These are phyloP conservation scores for Aplocera efformata DNA, from an alignment of 2,888 invertebrate species.

Conservation along the genomic window DNA sequence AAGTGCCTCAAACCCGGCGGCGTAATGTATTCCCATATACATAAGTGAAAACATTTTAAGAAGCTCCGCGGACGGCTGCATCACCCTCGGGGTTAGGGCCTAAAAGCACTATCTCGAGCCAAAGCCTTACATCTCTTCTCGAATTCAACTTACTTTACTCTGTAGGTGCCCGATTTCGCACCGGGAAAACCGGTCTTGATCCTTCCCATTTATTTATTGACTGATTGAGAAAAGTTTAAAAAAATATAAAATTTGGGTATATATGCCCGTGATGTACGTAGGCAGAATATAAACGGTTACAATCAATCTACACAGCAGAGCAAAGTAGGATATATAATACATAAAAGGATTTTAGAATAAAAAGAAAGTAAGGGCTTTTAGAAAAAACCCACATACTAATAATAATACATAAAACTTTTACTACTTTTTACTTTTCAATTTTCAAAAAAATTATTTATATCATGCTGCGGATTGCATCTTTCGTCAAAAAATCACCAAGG, in stretches of 20 bases:
- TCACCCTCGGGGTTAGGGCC: slow-evolving; percentile 80
- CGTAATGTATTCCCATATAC: slow-evolving; percentile 80
- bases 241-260: background rate
- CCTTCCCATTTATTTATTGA: slow-evolving; percentile 26
- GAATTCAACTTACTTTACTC: slow-evolving; percentile 80
- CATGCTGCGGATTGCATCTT: too few species aligned
- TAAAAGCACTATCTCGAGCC: slow-evolving; percentile 81
- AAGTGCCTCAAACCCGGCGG: slow-evolving; percentile 75
- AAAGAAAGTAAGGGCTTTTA: too few species aligned
- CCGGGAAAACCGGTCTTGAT: slow-evolving; percentile 42
- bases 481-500: too few species aligned
- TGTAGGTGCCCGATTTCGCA: slow-evolving; percentile 63
- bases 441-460: too few species aligned
- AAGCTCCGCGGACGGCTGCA: slow-evolving; percentile 78
- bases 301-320: slow-evolving; percentile 16
- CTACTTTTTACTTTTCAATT: too few species aligned
- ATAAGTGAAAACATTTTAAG: slow-evolving; percentile 80
- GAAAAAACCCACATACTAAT: too few species aligned
- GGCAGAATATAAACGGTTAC: too few species aligned
- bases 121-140: slow-evolving; percentile 81
- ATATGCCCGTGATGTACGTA: background rate
- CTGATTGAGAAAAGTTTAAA: too few species aligned
- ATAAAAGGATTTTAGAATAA: too few species aligned
- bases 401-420: too few species aligned
- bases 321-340: too few species aligned